Base-by-base conservation (phyloP, 2,113 vertebrate species). In the Pavo muticus region DNA sequence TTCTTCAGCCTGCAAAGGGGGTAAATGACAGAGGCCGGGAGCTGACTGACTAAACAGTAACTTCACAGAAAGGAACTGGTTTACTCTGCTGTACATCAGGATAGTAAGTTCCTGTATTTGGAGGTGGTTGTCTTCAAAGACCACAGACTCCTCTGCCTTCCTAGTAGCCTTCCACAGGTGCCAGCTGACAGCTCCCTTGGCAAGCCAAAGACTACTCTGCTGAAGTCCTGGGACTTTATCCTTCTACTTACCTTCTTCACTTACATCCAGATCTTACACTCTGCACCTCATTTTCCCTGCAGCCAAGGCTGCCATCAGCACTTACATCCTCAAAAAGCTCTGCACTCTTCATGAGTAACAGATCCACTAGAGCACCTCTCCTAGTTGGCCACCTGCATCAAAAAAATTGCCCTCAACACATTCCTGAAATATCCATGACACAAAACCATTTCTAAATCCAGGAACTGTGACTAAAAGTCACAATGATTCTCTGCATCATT, bases 391-490 rank as follows among this genome's bases (percentile, higher is more conserved):
- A 83, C 7, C 27, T 73, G n/a, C 50, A 17, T 67, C 48, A 93
- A 67, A 91, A 82, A 85, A 83, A 13, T 2, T 19, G 35, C 93
- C 71, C 30, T 21, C 5, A 48, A 32, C 0, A 2, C 14, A 70
- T 9, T 63, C 47, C n/a, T 77, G 37, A 54, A 77, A 73, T 14
- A 88, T 14, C 48, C 17, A 11, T 40, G 63, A 89, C 77, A 93
- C 17, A 91, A 59, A 91, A 4, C 1, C 44, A 64, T 27, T 80
- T 88, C 67, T 86, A 87, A 76, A 95, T 75, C 9, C 56, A 90
- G 45, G 18, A 87, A 83, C 39, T 50, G 52, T 94, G 84, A 91
- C 84, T 90, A 93, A 80, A 25, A 90, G 74, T 67, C 56, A 59
- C 56, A 59, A 59, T 59, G 56, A 73, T 74, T 80, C 39, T 47